Percentiles rank a stretch among this genome's conserved stretches.
Conservation (phyloP, 2,797 vertebrate genomes). For the Steatocranus sp. region DNA sequence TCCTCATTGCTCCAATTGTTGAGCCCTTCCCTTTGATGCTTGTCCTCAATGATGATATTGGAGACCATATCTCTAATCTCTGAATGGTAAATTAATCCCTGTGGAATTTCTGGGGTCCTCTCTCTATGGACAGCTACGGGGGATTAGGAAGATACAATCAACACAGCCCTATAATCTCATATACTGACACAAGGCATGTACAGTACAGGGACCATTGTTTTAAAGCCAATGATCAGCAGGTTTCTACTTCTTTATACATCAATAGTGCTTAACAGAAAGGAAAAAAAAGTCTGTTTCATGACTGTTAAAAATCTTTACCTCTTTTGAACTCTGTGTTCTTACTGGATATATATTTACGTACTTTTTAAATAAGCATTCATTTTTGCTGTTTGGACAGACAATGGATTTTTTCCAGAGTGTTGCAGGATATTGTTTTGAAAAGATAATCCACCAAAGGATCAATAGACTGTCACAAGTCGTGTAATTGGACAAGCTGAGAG, state of each 20-base stretch:
- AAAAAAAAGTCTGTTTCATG: not conserved
- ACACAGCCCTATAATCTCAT: conserved; percentile 62
- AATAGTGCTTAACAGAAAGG: not conserved
- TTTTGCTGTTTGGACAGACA: not conserved
- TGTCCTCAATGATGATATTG: conserved; percentile 65
- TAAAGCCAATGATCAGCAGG: conserved; percentile 45
- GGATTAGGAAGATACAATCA: conserved; percentile 70
- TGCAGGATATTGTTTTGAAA: conserved; percentile 50
- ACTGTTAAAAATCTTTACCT: not conserved
- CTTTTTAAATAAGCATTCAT: not conserved
- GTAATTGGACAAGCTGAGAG: conserved; percentile 67
- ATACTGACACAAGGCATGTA: conserved; percentile 48
- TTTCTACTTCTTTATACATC: conserved; percentile 24
- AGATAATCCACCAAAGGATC: conserved; percentile 60
- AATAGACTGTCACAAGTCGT: conserved; percentile 42
- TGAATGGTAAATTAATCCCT: conserved; percentile 73
- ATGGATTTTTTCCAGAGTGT: conserved; percentile 41
- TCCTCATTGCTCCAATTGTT: conserved; percentile 12
- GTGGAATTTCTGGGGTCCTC: conserved; percentile 51
- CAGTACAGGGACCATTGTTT: conserved; percentile 44
- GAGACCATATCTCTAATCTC: conserved; percentile 67
- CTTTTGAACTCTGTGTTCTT: not conserved
- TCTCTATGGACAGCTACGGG: conserved; percentile 53
- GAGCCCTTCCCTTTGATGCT: conserved; percentile 49
- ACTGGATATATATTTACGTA: not conserved